These are phyloP conservation scores for Cephus runcator DNA, from an alignment of 2,888 invertebrate genomes.

Conservation along the genomic window DNA sequence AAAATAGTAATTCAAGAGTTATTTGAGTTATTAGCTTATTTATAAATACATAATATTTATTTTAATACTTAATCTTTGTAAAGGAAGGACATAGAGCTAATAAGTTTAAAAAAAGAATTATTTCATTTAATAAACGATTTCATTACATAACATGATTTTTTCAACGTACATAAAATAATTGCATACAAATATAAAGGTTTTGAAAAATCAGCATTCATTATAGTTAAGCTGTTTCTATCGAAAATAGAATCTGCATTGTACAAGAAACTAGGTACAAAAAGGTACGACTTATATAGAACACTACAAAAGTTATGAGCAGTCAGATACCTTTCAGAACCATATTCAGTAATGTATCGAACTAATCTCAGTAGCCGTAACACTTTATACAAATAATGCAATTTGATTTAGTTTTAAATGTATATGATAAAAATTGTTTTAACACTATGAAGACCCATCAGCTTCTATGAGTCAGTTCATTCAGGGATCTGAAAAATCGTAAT, in stretches of 20 bases:
- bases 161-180: neutral
- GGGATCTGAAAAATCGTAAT: neutral
- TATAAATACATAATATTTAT: conserved; percentile 1
- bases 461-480: neutral
- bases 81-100: neutral
- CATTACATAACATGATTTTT: conserved; percentile 11
- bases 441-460: neutral
- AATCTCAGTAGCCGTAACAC: neutral
- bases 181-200: neutral
- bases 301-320: neutral
- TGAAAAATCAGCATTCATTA: neutral
- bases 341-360: neutral
- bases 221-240: neutral
- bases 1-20: conserved; percentile 10
- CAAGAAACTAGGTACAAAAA: neutral
- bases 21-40: neutral
- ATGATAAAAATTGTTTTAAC: neutral
- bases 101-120: conserved; percentile 21
- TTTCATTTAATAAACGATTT: conserved; percentile 15
- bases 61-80: conserved; percentile 11
- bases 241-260: neutral
- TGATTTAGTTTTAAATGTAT: neutral
- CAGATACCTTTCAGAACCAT: neutral
- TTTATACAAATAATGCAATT: neutral
- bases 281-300: neutral